These are phyloP conservation scores for Chrysomela aeneicollis DNA, from an alignment of 2,888 invertebrate species.

Conservation along the genomic window DNA sequence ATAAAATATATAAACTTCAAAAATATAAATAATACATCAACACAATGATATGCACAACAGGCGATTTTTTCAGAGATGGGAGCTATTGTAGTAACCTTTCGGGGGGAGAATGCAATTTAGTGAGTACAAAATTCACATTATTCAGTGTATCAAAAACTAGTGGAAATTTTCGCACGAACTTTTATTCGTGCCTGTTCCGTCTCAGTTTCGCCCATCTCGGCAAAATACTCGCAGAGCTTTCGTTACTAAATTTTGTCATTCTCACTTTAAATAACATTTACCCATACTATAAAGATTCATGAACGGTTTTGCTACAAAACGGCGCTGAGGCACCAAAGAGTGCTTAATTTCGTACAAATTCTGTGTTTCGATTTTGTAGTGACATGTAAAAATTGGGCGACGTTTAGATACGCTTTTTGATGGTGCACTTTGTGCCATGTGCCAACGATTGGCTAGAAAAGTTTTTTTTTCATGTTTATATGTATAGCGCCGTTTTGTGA, in stretches of 20 bases:
- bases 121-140: neutral
- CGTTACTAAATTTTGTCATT: too few species aligned
- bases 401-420: too few species aligned
- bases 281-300: neutral
- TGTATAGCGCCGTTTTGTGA: too few species aligned
- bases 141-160: neutral
- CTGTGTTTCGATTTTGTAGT: too few species aligned
- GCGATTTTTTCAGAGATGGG: slow-evolving; percentile 22
- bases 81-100: neutral
- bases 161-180: neutral
- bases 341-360: too few species aligned
- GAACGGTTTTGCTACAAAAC: too few species aligned
- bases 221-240: neutral
- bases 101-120: neutral
- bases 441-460: too few species aligned
- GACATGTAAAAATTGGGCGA: too few species aligned
- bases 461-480: too few species aligned
- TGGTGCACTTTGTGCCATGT: too few species aligned
- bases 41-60: slow-evolving; percentile 41
- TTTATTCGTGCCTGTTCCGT: neutral
- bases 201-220: neutral
- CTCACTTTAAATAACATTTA: neutral
- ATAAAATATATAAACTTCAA: slow-evolving; percentile 47
- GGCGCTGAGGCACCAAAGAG: too few species aligned
- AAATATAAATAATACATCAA: slow-evolving; percentile 43